Evolutionary conservation across 2,797 vertebrate genomes (phyloP).

Genomic region (Gymnothorax reevesii): DNA sequence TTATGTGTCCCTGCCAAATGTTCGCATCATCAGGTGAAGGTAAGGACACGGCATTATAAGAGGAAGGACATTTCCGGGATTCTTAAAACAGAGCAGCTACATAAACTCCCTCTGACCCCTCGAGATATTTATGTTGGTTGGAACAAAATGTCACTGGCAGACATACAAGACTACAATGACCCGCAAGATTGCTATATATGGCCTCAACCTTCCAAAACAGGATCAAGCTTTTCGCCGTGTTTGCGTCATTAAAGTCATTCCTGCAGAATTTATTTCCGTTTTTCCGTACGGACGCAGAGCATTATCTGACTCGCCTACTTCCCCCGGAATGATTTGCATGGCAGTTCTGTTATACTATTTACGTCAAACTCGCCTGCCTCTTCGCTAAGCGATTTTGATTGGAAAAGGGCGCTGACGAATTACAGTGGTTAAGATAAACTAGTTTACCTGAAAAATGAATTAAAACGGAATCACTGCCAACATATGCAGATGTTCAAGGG

Average conservation of each 20-base stretch:
- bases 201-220: not conserved
- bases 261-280: not conserved
- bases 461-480: not conserved
- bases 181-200: constrained; percentile 3
- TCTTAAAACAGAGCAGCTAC: not conserved
- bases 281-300: not conserved
- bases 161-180: not conserved
- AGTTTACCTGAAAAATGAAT: not conserved
- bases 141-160: not conserved
- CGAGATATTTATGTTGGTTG: constrained; percentile 4
- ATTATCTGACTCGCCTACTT: no score
- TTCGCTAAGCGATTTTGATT: constrained; percentile 15
- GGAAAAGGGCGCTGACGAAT: constrained; percentile 40
- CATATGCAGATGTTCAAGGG: not conserved
- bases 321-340: not conserved
- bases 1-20: not conserved
- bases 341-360: not conserved
- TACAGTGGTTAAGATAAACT: not conserved
- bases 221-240: not conserved
- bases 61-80: not conserved
- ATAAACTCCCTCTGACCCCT: constrained; percentile 6
- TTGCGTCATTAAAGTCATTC: constrained; percentile 3
- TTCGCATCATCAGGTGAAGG: not conserved
- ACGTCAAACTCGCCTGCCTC: not conserved
- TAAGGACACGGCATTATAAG: not conserved